Evolutionary conservation across 2,797 vertebrate genomes (phyloP).

Genomic region (Brotogeris chrysoptera): DNA sequence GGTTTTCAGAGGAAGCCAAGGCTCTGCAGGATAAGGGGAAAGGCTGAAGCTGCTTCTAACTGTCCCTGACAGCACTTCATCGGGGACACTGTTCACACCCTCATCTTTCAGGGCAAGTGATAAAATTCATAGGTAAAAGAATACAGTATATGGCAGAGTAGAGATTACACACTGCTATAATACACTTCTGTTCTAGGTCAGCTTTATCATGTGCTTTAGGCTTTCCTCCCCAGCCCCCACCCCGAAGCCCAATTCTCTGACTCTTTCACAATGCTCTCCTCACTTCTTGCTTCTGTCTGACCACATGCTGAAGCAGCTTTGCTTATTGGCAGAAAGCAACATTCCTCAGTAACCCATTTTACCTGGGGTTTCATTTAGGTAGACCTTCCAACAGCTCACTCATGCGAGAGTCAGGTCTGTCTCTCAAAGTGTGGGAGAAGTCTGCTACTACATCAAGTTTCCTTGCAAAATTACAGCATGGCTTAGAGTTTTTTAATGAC

Average conservation of each 20-base stretch:
- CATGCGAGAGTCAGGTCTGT: not conserved
- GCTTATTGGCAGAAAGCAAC: not conserved
- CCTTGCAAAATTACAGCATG: not conserved
- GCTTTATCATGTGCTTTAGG: not conserved
- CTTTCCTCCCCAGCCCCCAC: not conserved
- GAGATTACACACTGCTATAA: not conserved
- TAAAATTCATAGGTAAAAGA: not conserved
- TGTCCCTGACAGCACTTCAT: not conserved
- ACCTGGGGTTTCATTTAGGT: not conserved
- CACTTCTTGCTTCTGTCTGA: not conserved
- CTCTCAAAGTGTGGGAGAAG: not conserved
- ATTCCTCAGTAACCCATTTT: not conserved
- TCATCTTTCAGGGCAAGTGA: not conserved
- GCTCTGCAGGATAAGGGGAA: not conserved
- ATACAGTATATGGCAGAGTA: not conserved
- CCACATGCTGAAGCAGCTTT: not conserved
- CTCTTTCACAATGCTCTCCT: not conserved
- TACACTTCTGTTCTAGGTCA: not conserved
- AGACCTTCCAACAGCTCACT: not conserved
- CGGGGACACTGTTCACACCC: not conserved
- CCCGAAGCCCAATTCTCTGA: not conserved
- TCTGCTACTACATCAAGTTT: not conserved
- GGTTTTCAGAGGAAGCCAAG: not conserved
- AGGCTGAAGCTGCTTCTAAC: not conserved
- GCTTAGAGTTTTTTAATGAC: not conserved